Evolutionary conservation across 2,113 vertebrate genomes (phyloP), one percentile per base, ranked within the genome.

Genomic region (Ivindomyrus marchei): DNA sequence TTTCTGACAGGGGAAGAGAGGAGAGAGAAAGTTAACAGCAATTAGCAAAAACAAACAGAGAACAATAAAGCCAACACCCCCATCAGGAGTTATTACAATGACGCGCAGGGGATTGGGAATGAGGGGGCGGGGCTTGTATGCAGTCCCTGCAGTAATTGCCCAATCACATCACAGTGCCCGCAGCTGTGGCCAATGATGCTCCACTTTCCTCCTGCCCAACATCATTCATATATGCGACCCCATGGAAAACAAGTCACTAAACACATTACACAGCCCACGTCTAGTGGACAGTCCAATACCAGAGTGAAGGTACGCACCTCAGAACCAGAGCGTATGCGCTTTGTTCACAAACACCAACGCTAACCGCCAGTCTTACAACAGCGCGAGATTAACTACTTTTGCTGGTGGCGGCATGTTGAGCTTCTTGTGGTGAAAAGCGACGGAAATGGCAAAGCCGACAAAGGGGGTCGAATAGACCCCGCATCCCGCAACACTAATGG

Each of bases 1-100:
- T 96, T 93, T 96, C 95, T 96, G 94, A 94, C 94, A 94, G 31
- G 90, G 50, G 56, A 50, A 88, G 19, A 88, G 36, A 83, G 36
- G 87, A 90, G 39, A 89, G n/a, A 77, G 80, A 36, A 53, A 19
- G 21, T 39, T 77, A 45, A 42, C 46, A 89, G 88, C 7, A 88
- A 49, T 66, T 39, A 39, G 86, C 84, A 56, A 4, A 66, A 42
- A 80, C 36, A 66, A 66, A 27, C 58, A 84, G 6, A 39, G 21
- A 62, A 66, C 4, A 45, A 17, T 50, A 49, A 15, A 15, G 4
- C 19, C 19, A 50, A 31, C 85, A 87, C 17, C 45, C 24, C n/a
- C 8, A 45, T 27, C 31, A 17, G 13, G 19, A 80, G 27, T 11
- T 39, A 21, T 80, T 39, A 42, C 31, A 6, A n/a, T 70, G 19